Evolutionary conservation across 2,797 vertebrate genomes (phyloP).

Genomic region (Neosilurus mollespiculum): DNA sequence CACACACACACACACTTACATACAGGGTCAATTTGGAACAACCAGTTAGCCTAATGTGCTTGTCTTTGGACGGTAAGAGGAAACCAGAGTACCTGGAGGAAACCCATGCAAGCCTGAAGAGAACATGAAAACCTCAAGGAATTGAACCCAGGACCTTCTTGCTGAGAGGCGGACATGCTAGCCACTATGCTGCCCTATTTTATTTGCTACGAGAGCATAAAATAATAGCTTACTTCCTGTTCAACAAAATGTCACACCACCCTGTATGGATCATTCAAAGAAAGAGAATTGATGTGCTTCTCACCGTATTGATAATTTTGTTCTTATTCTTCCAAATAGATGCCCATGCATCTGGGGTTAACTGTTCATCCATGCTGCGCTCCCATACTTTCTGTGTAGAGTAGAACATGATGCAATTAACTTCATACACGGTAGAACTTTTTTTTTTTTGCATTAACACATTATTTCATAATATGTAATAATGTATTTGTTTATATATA

Average conservation of each 20-base stretch:
- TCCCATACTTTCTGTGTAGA: conserved; percentile 77
- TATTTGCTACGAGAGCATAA: background rate
- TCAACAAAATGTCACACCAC: background rate
- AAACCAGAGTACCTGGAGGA: no score
- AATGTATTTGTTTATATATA: no score
- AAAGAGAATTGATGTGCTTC: conserved; percentile 52
- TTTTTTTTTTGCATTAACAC: background rate
- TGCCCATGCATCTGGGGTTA: conserved; percentile 77
- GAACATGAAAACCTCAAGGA: no score
- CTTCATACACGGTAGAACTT: background rate
- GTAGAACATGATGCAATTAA: conserved; percentile 29
- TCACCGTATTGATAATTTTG: conserved; percentile 76
- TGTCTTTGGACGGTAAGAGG: no score
- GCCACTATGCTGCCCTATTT: no score
- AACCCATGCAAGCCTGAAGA: no score
- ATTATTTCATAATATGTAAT: background rate
- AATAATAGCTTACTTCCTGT: background rate
- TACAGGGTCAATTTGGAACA: no score
- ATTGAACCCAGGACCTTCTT: no score
- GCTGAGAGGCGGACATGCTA: no score
- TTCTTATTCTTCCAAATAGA: conserved; percentile 80
- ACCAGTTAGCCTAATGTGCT: no score
- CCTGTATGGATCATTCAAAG: background rate
- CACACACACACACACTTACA: no score
- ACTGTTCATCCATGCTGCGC: conserved; percentile 77